These are phyloP conservation scores for Calameuta idolon DNA, from an alignment of 2,888 invertebrate species.

Conservation along the genomic window DNA sequence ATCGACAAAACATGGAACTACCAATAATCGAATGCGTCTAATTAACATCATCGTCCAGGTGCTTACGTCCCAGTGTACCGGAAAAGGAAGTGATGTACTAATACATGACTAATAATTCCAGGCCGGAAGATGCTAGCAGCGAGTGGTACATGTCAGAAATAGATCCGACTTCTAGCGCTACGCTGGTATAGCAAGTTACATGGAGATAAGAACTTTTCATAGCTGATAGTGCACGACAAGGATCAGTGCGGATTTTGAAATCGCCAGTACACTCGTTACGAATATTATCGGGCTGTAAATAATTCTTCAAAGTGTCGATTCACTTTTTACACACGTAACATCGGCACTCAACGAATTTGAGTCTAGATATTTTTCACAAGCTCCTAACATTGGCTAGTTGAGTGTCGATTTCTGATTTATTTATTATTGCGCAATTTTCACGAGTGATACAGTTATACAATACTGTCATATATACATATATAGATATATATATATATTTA, in stretches of 20 bases:
- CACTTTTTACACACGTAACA: neutral
- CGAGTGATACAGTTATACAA: neutral
- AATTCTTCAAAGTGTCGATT: neutral
- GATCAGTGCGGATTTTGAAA: neutral
- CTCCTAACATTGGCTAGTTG: neutral
- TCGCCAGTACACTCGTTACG: neutral
- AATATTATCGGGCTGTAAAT: neutral
- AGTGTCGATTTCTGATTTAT: neutral
- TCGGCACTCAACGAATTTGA: neutral
- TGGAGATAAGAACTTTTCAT: neutral
- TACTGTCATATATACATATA: neutral
- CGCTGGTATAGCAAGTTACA: constrained; percentile 11
- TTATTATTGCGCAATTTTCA: neutral
- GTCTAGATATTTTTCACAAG: neutral
- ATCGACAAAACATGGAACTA: neutral
- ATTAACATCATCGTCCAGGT: neutral
- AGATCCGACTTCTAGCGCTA: constrained; percentile 19
- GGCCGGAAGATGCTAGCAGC: constrained; percentile 15
- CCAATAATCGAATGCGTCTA: neutral
- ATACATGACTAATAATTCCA: constrained; percentile 8
- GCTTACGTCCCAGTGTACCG: neutral
- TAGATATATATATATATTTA: neutral
- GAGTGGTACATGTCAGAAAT: constrained; percentile 21
- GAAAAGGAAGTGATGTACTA: neutral
- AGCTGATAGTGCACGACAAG: neutral